Evolutionary conservation across 1,140 invertebrate genomes (phyloP), one percentile per base, ranked within the genome.

Genomic region (Zeugodacus cucurbitae): DNA sequence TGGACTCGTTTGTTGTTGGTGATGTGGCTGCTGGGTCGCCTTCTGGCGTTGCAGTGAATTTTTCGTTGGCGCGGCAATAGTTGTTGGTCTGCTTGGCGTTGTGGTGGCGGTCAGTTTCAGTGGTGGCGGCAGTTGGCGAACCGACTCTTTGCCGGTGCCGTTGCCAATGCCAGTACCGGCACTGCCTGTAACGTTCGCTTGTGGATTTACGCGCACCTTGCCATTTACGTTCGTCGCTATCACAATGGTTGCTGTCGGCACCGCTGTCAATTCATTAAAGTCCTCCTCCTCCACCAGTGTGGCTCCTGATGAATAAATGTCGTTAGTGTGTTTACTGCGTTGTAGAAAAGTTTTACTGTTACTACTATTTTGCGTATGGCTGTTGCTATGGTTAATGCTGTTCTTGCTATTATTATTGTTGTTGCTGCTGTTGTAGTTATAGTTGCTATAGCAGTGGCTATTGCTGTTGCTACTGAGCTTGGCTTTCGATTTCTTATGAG

Each of bases 201-300:
- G 57, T 87, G 89, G 89, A 82, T 41, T 82, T n/a, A 82, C 44
- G 26, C 74, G 74, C 26, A 82, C 74, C 48, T 48, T 82, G 20
- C 74, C 74, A n/a, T 88, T 90, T 89, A 85, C 90, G 86, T 89
- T 91, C 89, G 90, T 90, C 89, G 90, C 91, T 90, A 90, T 89
- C 87, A 88, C 26, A 58, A 88, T 89, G 44, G 86, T 87, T 37
- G 89, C 87, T 88, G 62, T 82, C 20, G 87, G 87, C 20, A 89
- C 88, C 17, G 90, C 88, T 26, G 90, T 89, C 78, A 90, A 88
- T 89, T 93, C 90, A 64, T 91, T 93, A 62, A 93, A 93, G 89
- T 93, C 92, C 90, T 93, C 92, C 90, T 93, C 92, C 86, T 93
- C 92, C 88, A 93, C 92, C 89, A 93, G 90, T 89, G 92, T 93